Conservation (phyloP, 53 echinoderm and acorn worm genomes). For the Temnopleurus reevesii region DNA sequence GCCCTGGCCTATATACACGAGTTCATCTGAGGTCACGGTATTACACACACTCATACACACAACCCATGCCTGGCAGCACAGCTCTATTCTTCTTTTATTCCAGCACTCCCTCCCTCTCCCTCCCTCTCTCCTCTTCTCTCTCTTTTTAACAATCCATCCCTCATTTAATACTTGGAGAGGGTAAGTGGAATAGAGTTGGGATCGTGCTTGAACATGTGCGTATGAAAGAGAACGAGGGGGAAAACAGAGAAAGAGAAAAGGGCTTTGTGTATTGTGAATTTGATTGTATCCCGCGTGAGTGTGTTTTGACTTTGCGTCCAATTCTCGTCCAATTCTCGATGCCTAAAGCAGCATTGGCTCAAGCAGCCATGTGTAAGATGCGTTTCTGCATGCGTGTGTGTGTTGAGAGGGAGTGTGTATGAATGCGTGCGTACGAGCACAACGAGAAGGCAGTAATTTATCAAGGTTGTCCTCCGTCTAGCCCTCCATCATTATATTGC, state of each 20-base stretch:
- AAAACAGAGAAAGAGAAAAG: not conserved
- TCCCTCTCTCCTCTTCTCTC: not conserved
- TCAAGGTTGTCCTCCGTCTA: constrained; percentile 38
- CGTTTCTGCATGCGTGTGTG: constrained; percentile 17
- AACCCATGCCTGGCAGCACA: constrained; percentile 25
- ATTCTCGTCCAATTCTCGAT: constrained; percentile 41
- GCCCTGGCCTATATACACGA: constrained; percentile 64
- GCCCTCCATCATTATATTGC: constrained; percentile 2
- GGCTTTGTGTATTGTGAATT: constrained; percentile 36
- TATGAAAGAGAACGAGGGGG: not conserved
- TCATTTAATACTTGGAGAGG: not conserved
- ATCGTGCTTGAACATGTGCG: constrained; percentile 36
- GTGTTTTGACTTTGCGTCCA: constrained; percentile 49
- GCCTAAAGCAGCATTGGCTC: not conserved
- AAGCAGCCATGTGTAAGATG: not conserved
- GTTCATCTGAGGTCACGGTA: constrained; percentile 81
- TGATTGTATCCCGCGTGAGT: constrained; percentile 31
- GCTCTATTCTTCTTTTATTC: constrained; percentile 26
- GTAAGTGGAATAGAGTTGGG: not conserved
- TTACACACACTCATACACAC: constrained; percentile 52
- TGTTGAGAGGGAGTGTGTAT: constrained; percentile 25
- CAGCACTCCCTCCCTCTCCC: not conserved
- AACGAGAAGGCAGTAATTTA: constrained; percentile 9
- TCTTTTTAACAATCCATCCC: not conserved
- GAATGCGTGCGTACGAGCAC: constrained; percentile 5